Evolutionary conservation across 2,113 vertebrate species (phyloP), one percentile per base, ranked within the genome.

Genomic region (Reinhardtius hippoglossoides): DNA sequence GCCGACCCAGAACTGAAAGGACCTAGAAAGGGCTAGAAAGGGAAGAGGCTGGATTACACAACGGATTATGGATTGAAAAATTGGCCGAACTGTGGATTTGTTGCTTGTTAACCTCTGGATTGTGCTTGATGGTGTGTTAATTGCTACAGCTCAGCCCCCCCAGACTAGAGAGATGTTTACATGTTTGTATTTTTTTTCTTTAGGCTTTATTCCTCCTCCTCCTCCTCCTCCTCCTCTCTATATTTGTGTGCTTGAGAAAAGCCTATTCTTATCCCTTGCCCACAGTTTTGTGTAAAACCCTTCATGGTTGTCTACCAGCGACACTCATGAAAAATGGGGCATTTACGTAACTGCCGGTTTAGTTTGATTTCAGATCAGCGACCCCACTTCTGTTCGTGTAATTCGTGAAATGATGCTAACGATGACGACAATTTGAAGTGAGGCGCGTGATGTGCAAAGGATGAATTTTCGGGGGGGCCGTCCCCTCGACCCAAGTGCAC

Each of bases 11-110:
- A 75, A 82, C 85, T 90, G 80, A 84, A 85, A 84, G 85, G 93
- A 92, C 91, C 91, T 88, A 71, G 52, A 84, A 78, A 87, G 80
- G 86, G 87, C 88, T 65, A 87, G 64, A 76, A 57, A 76, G 70
- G 88, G 79, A 87, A 79, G 63, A 46, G 72, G 76, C 83, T 85
- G 84, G 81, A 86, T 88, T 80, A 86, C 79, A 4, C 71, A 78
- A 56, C 88, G 93, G 94, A 90, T 84, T 85, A 77, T 75, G 74
- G 87, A 80, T 84, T 78, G 42, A 64, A 74, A 63, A 88, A 78
- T 71, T 78, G 72, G 76, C 74, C 2, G 4, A 76, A 68, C 63
- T 58, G 82, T 84, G 83, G 86, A 80, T 91, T 80, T 87, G 48
- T 65, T 55, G 67, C 71, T 86, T 83, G 80, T 86, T 58, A 79